These are phyloP conservation scores for Entomyzon cyanotis DNA, from an alignment of 2,113 vertebrate species.

Conservation along the genomic window DNA sequence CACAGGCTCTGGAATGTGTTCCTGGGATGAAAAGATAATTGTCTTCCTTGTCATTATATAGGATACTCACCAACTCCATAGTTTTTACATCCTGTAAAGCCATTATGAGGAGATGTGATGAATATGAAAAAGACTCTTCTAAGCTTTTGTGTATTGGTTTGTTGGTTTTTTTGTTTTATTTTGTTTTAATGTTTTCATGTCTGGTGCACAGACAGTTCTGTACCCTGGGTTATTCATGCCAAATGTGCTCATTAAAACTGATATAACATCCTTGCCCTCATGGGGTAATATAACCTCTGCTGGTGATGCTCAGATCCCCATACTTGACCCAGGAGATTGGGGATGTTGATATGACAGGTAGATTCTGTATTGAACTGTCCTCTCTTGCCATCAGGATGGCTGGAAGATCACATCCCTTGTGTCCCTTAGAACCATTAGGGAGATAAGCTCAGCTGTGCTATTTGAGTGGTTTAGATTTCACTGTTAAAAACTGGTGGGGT, in stretches of 20 bases:
- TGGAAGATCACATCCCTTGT: fast-evolving
- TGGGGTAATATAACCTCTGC: fast-evolving
- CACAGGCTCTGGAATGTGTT: neutral
- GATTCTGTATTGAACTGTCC: fast-evolving
- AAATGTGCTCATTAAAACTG: neutral
- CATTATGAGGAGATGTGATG: neutral
- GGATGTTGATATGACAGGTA: neutral
- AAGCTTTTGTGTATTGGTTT: neutral
- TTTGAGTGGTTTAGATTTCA: neutral
- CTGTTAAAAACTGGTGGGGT: neutral
- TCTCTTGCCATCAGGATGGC: neutral
- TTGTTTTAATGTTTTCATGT: neutral
- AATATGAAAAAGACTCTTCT: neutral
- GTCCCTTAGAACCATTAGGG: neutral
- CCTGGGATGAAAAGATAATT: neutral
- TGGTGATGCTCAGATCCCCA: neutral
- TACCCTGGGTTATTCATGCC: neutral
- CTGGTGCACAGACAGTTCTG: neutral
- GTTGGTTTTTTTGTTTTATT: neutral
- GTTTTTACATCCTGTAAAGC: neutral
- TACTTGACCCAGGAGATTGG: neutral
- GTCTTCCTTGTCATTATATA: neutral
- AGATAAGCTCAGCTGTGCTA: neutral
- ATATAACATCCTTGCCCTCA: neutral
- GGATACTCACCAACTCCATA: neutral